Percentiles rank a stretch among this genome's conserved stretches.
Conservation (phyloP, 2,113 vertebrate genomes). For the Strigops habroptila region DNA sequence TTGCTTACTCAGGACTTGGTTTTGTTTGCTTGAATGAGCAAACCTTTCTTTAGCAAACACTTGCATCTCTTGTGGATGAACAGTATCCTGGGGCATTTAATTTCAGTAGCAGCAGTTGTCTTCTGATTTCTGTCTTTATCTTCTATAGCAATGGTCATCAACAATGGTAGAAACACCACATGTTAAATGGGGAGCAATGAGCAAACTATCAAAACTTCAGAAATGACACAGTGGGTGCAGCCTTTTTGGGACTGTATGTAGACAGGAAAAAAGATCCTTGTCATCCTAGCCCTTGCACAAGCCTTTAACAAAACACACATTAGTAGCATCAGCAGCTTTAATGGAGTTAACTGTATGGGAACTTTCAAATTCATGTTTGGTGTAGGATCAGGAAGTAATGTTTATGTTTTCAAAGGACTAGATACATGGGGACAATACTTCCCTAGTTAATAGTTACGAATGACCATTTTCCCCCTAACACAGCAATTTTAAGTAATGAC, state of each 20-base stretch:
- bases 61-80: not conserved
- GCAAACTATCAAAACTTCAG: not conserved
- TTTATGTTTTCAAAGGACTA: not conserved
- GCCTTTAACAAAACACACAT: not conserved
- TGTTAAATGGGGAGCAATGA: not conserved
- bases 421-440: not conserved
- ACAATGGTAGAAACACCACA: accelerated
- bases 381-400: not conserved
- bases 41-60: not conserved
- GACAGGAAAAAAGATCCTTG: not conserved
- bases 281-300: not conserved
- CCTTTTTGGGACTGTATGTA: not conserved
- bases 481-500: not conserved
- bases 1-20: not conserved
- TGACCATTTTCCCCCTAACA: not conserved
- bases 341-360: not conserved
- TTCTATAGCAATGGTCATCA: not conserved
- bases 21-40: not conserved
- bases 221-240: not conserved
- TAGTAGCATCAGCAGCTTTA: not conserved
- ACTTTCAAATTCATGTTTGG: not conserved
- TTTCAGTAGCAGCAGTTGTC: not conserved
- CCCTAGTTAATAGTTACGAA: not conserved
- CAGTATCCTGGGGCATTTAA: not conserved
- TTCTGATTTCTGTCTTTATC: not conserved